Conservation (phyloP, 2,113 vertebrate genomes). For the Eulemur rufifrons region DNA sequence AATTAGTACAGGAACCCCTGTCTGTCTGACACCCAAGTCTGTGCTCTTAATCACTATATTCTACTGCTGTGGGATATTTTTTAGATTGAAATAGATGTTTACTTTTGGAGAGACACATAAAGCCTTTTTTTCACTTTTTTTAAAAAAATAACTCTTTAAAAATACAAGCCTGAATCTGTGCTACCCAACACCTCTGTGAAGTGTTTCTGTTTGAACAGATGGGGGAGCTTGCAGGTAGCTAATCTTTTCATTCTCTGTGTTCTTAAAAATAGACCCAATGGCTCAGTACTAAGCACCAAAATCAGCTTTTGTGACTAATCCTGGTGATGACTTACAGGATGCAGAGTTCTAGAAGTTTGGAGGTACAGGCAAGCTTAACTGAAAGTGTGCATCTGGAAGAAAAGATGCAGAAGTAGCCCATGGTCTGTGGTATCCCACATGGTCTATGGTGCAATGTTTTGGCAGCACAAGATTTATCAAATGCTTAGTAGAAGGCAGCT, state of each 20-base stretch:
- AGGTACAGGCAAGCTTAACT: neutral
- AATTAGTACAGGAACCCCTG: neutral
- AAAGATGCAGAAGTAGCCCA: too few relatives aligned
- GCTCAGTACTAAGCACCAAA: neutral
- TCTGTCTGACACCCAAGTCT: neutral
- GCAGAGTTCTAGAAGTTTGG: neutral
- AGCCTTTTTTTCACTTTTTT: neutral
- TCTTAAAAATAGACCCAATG: conserved; percentile 18
- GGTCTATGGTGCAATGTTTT: neutral
- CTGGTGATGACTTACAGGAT: neutral
- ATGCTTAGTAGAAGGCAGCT: neutral
- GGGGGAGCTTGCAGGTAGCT: conserved; percentile 73
- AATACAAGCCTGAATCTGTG: neutral
- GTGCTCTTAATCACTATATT: neutral
- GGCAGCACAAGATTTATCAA: neutral
- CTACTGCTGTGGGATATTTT: neutral
- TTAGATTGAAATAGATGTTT: neutral
- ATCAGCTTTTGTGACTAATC: neutral
- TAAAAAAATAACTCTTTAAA: neutral
- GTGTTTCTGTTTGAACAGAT: conserved; percentile 76
- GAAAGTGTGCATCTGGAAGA: neutral
- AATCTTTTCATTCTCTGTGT: conserved; percentile 31
- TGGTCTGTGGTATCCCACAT: neutral
- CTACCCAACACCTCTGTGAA: conserved; percentile 62
- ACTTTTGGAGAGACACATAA: neutral